phyloP scores from a whole-genome alignment of 2,888 invertebrate species.

The Drosophila macrothrix region DNA sequence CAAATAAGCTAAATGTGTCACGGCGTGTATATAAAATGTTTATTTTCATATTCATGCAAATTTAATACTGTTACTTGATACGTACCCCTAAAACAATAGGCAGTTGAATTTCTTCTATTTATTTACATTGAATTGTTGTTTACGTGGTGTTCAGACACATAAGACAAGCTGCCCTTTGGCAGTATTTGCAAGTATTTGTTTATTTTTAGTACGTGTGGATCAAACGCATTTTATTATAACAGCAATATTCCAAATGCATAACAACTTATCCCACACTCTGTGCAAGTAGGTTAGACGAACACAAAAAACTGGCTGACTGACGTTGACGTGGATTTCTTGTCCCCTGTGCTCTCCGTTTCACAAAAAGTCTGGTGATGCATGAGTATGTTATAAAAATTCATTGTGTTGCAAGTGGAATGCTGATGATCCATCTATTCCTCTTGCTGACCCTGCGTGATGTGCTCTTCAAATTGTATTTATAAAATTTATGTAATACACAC shows the following conservation, averaged over 20 bases:
- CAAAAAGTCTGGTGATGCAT: constrained; percentile 35
- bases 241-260: constrained; percentile 71
- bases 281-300: constrained; percentile 6
- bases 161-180: constrained; percentile 3
- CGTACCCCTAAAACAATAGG: not conserved
- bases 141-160: not conserved
- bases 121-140: constrained; percentile 57
- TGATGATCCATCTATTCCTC: constrained; percentile 17
- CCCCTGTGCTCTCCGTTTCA: constrained; percentile 26
- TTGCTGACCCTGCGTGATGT: constrained; percentile 42
- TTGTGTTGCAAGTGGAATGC: constrained; percentile 19
- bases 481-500: constrained; percentile 70
- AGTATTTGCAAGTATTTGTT: constrained; percentile 14
- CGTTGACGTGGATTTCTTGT: constrained; percentile 48
- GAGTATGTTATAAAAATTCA: constrained; percentile 41
- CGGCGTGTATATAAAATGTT: constrained; percentile 54
- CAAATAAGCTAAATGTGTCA: constrained; percentile 4
- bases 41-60: constrained; percentile 59
- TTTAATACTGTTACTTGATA: constrained; percentile 12
- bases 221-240: constrained; percentile 20
- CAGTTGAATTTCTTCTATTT: constrained; percentile 56
- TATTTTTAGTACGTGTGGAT: constrained; percentile 22
- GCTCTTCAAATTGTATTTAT: constrained; percentile 72
- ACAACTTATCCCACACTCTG: constrained; percentile 17
- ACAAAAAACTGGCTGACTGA: constrained; percentile 47